Base-by-base conservation (phyloP, 2,113 vertebrate species). In the Microtus richardsoni region DNA sequence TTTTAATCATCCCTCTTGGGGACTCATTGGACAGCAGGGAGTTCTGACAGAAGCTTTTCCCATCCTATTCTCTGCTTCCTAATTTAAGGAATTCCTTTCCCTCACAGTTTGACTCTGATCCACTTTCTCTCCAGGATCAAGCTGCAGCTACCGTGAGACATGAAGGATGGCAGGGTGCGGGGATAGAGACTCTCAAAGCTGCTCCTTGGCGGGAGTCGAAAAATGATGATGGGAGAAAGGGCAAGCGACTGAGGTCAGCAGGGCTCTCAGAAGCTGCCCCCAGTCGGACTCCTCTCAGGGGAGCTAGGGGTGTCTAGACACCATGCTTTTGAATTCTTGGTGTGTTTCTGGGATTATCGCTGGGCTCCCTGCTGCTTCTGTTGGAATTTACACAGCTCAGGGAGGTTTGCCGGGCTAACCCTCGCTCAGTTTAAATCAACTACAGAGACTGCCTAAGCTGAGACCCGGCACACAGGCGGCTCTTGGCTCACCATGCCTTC, bases 351-450 rank as follows among this genome's bases (percentile, higher is more conserved):
- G 54, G 52, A 26, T 92, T 47, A 17, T 84, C 44, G 70, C 73
- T 83, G 52, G 80, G 30, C 70, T 93, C 70, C 36, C 30, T 0
- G 49, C 58, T 87, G 62, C 91, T 91, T 84, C 77, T 22, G 39
- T 21, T 97, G 89, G 87, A 90, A 97, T 97, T 97, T 93, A 89
- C 95, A 94, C 89, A 85, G 91, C 66, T 58, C 28, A 33, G 74
- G 75, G 70, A 92, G 79, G 80, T 85, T 83, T 96, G 88, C 47
- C 66, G 58, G 71, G 64, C 12, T 54, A 73, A 85, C 8, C 52
- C 75, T 89, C 8, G 39, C 52, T 84, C 28, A 22, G 47, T 52
- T 86, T 80, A 85, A 88, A 89, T 93, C 80, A 86, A 10, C 93
- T 33, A 26, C 85, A 77, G 12, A 80, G 96, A n/a, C 19, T 49